Evolutionary conservation across 2,797 vertebrate genomes (phyloP).

Genomic region (Erethizon dorsatum): DNA sequence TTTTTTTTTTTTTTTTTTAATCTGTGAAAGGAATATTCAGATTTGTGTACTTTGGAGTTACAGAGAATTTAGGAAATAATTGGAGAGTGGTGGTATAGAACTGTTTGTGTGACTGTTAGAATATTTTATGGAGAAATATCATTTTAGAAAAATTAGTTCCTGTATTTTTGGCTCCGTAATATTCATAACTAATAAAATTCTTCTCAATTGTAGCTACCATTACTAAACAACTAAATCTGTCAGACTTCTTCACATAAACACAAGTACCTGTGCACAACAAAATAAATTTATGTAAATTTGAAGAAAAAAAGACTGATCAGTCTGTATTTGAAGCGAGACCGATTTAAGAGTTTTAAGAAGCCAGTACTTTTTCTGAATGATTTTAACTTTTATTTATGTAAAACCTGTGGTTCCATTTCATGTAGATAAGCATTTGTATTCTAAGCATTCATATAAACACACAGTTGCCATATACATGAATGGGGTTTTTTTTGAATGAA

Average conservation of each 20-base stretch:
- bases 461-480: neutral
- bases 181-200: neutral
- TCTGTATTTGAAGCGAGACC: neutral
- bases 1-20: too few species aligned
- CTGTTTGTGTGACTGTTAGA: neutral
- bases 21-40: neutral
- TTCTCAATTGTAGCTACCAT: neutral
- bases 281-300: neutral
- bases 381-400: neutral
- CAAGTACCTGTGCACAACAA: neutral
- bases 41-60: neutral
- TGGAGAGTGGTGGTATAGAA: neutral
- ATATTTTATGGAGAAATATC: neutral
- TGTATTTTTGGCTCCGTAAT: neutral
- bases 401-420: constrained; percentile 1
- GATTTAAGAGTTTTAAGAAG: neutral
- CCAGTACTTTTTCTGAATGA: neutral
- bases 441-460: neutral
- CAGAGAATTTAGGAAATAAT: neutral
- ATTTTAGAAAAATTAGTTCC: neutral
- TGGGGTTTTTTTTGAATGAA: neutral
- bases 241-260: neutral
- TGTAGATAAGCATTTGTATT: neutral
- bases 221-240: neutral
- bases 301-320: neutral